Base-by-base conservation (phyloP, 2,888 invertebrate genomes). In the Diadromus collaris region DNA sequence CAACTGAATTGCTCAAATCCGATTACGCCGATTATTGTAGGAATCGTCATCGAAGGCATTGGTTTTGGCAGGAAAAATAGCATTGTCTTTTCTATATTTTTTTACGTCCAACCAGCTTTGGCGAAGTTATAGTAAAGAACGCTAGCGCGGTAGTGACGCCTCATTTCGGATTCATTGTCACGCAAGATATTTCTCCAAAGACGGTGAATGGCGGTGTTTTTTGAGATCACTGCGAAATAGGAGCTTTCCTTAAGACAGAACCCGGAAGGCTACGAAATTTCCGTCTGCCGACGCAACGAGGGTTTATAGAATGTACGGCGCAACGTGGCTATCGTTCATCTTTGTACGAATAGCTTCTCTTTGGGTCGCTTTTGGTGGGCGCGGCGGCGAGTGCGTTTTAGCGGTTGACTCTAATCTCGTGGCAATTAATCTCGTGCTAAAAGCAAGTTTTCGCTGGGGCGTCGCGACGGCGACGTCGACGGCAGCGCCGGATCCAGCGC, bases 361-460 rank as follows among this genome's bases (percentile, higher is more conserved):
- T 82, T 80, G 70, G 67, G 61, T 73, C 67, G 61, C 70, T 72
- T 65, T 69, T 58, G 60, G 27, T 54, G 67, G 77, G 77, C 13
- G 32, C 2, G 65, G 48, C 21, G 38, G 56, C 56, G 76, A 75
- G 81, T 81, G 78, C 82, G 82, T 80, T 82, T 83, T 78, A 82
- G 82, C 75, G 79, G 82, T 83, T 82, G 81, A 80, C 81, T 82
- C 81, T 82, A 82, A 83, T 83, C 82, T 81, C 68, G 71, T 79
- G 75, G 81, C 81, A 82, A 83, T 84, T 84, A 83, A 84, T 84
- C 83, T 82, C 81, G 73, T 80, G 82, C 82, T 83, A 83, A 83
- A 79, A 84, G 78, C 84, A 81, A 69, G 76, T 73, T 76, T 60
- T 68, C 60, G 70, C 60, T 41, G 64, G 58, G 48, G 65, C 68